Evolutionary conservation across 92 coral and sea anemone species (phyloP), one percentile per base, ranked within the genome.

Genomic region (Actinernus sp.): DNA sequence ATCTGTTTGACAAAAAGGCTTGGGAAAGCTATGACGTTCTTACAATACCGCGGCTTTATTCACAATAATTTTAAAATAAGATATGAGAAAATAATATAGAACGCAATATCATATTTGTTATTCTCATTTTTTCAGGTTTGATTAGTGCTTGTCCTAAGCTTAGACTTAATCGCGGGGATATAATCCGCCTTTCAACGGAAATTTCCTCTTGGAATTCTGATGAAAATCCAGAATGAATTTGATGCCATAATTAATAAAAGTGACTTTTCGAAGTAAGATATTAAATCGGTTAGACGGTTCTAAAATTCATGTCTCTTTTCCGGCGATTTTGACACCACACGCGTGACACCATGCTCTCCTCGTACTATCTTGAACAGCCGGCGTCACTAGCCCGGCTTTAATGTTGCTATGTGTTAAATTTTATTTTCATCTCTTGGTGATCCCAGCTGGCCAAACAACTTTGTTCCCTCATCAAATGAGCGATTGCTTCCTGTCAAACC

Each of bases 371-470:
- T 7, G 41, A 36, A 7, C 7, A 14, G 14, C 41, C 41, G 6
- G 14, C 41, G 41, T 34, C 41, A 34, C 14, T 34, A 34, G 14
- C 6, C 14, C 41, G 8, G 14, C 41, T 6, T 34, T 14, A 34
- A 34, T 34, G 52, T 45, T 18, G 22, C 52, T 23, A 45, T 8
- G 10, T 23, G 4, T 4, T 18, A 18, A 23, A 17, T 8, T 9
- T 45, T 60, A 36, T 36, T 39, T 34, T 19, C 49, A 2, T 20
- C 21, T 60, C 32, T 34, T 34, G 50, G 29, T 20, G 29, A 34
- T 16, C 58, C 26, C 51, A 67, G 74, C 74, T 67, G 74, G 26
- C 47, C 20, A 53, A 68, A 68, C 59, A 63, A 32, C 19, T 63
- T 26, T 18, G 26, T 63, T 63, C 44, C 58, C 71, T 45, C 45